Evolutionary conservation across 2,113 vertebrate genomes (phyloP), one percentile per base, ranked within the genome.

Genomic region (Galbula dea): DNA sequence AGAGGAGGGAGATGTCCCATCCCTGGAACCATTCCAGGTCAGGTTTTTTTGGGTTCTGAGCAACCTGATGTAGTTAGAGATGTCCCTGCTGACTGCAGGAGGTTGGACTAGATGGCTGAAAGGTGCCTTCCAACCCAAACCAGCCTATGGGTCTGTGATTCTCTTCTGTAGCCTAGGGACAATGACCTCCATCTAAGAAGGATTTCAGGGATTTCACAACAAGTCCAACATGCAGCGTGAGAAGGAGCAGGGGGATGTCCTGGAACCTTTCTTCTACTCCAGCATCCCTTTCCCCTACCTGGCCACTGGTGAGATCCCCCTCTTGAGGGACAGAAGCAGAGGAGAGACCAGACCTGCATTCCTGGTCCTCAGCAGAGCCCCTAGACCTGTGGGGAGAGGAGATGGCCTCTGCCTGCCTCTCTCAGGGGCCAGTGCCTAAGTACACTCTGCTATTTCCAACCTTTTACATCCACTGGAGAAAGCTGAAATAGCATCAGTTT

Each of bases 141-240:
- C 48, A 49, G 8, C 22, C 48, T 23, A 9, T 49, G 9, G 22
- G 18, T 49, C 48, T 23, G 22, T 49, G 41, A n/a, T n/a, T n/a
- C n/a, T n/a, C n/a, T n/a, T n/a, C 49, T 49, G 54, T 20, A 51
- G 58, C 58, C 32, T 20, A 14, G 41, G 45, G 48, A 39, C 57
- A n/a, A 4, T 1, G 16, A n/a, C 4, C 7, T 16, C 11, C 29
- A 4, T 0, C 27, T 30, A 14, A 9, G 52, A 26, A 34, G 37
- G 29, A 8, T 4, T 15, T 34, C 37, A 46, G 57, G 26, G 26
- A 19, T 68, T 51, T 65, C 78, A 45, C 43, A 18, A 36, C 14
- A 15, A 75, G 27, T 16, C 67, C 37, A 34, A 3, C 0, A 0
- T 3, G 34, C 12, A 13, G 32, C 6, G 0, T 1, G 19, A 49